phyloP scores from a whole-genome alignment of 2,797 vertebrate species.

The Enteromius paludinosus region DNA sequence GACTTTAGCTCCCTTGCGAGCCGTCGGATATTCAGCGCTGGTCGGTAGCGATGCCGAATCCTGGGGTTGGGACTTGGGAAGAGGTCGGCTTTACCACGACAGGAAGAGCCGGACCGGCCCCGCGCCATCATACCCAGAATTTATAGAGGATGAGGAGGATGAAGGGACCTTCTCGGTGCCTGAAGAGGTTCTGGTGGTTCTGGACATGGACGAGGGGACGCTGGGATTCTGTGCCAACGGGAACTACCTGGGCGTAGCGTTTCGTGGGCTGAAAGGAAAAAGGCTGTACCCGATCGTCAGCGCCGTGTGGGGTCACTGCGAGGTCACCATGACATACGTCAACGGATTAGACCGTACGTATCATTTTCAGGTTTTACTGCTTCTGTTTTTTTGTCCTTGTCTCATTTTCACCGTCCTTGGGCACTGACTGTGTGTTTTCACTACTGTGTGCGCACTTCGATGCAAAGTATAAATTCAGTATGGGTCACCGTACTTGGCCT shows the following conservation, averaged over 20 bases:
- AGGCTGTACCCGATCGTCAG: constrained; percentile 96
- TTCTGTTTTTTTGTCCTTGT: neutral
- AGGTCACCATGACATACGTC: constrained; percentile 98
- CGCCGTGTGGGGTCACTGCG: constrained; percentile 98
- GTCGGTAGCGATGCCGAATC: constrained; percentile 93
- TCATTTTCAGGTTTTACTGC: neutral
- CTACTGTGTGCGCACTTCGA: too few relatives aligned
- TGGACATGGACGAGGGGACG: constrained; percentile 99
- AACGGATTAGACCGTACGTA: constrained; percentile 99
- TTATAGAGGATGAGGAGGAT: constrained; percentile 48
- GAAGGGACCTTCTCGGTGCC: constrained; percentile 86
- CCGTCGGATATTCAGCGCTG: constrained; percentile 93
- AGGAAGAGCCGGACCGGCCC: constrained; percentile 89
- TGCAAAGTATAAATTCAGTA: too few relatives aligned
- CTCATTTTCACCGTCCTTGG: too few relatives aligned
- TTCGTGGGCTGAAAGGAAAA: constrained; percentile 95
- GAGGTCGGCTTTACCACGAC: constrained; percentile 94
- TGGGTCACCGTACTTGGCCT: too few relatives aligned
- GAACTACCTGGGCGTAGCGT: constrained; percentile 95
- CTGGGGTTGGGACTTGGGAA: constrained; percentile 98
- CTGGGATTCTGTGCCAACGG: constrained; percentile 96
- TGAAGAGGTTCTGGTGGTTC: constrained; percentile 92
- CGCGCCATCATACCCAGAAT: constrained; percentile 81
- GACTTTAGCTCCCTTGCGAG: constrained; percentile 88
- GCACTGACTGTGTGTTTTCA: neutral